phyloP scores from a whole-genome alignment of 1,140 invertebrate species.

The Drosophila repletoides region DNA sequence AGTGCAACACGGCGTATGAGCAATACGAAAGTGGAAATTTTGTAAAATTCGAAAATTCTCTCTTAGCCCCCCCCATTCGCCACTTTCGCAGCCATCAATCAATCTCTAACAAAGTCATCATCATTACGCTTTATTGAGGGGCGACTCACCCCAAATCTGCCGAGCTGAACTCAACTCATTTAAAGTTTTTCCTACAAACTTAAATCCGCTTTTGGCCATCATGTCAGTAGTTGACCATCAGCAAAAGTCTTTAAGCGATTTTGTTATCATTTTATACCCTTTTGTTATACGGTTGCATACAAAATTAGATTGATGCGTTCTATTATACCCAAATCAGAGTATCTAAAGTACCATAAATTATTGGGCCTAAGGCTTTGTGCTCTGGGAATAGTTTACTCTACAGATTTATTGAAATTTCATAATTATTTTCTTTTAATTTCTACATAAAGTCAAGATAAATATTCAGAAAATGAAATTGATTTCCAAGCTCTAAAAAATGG shows the following conservation, averaged over 20 bases:
- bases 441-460: not conserved
- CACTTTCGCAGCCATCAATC: conserved; percentile 54
- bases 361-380: not conserved
- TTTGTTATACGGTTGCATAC: not conserved
- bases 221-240: conserved; percentile 59
- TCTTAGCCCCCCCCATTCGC: not conserved
- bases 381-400: too few species aligned
- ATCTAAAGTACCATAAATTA: not conserved
- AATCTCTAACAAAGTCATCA: conserved; percentile 63
- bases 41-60: conserved; percentile 32
- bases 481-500: too few species aligned
- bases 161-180: conserved; percentile 74
- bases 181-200: conserved; percentile 66
- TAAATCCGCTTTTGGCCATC: conserved; percentile 69
- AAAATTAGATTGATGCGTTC: conserved; percentile 25
- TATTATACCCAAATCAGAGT: not conserved
- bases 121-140: conserved; percentile 65
- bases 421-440: too few species aligned
- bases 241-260: conserved; percentile 64
- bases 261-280: conserved; percentile 33
- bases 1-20: conserved; percentile 67
- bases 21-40: conserved; percentile 30
- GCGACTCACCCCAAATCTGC: conserved; percentile 44
- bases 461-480: not conserved
- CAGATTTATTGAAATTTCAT: too few species aligned